Evolutionary conservation across 2,113 vertebrate species (phyloP).

Genomic region (Psettodes erumei): DNA sequence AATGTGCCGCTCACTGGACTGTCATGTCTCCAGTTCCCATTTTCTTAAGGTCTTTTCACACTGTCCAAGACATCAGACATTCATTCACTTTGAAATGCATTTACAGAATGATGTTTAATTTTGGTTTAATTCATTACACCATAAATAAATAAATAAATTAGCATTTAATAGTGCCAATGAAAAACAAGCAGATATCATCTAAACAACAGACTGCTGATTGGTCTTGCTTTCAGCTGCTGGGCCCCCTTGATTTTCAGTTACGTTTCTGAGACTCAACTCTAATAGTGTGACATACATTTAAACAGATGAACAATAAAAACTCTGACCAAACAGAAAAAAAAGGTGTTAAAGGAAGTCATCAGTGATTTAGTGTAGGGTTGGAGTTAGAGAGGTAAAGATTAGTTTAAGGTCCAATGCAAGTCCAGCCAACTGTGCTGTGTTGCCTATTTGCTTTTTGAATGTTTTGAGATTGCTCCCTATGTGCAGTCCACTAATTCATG

Average conservation of each 20-base stretch:
- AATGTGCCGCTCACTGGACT: background rate
- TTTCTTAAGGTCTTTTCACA: background rate
- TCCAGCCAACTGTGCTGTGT: too few species aligned
- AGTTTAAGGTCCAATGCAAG: too few species aligned
- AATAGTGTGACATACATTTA: background rate
- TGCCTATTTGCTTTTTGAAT: too few species aligned
- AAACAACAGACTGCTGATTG: slow-evolving; percentile 5
- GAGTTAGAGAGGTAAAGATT: too few species aligned
- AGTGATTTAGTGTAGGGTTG: too few species aligned
- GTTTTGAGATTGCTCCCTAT: too few species aligned
- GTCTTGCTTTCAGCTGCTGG: background rate
- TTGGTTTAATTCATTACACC: background rate
- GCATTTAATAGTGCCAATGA: too few species aligned
- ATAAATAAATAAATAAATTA: too few species aligned
- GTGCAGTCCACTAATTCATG: too few species aligned
- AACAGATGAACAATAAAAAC: background rate
- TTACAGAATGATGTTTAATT: background rate
- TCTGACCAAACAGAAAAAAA: background rate
- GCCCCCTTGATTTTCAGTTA: slow-evolving; percentile 8
- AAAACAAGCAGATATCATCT: background rate
- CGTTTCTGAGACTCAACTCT: background rate
- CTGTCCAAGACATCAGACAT: background rate
- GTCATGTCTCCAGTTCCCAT: background rate
- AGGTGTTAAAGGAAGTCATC: too few species aligned
- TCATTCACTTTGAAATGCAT: background rate